Percentiles rank a stretch among this genome's conserved stretches.
These are phyloP conservation scores for Hystrix brachyura DNA, from an alignment of 2,113 vertebrate species.

Conservation along the genomic window DNA sequence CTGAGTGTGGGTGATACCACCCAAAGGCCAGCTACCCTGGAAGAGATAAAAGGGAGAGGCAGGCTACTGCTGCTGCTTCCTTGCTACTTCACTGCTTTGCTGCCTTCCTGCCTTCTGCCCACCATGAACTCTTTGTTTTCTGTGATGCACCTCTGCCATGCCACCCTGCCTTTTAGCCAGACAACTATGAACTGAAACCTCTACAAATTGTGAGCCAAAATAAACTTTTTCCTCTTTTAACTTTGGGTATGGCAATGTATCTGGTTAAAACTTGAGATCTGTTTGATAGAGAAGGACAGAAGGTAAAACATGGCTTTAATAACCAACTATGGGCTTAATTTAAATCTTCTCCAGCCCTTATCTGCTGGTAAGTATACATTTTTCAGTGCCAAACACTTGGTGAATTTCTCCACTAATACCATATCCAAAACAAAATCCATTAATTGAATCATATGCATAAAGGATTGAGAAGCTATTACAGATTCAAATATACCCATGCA, in stretches of 20 bases:
- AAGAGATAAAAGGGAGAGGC: not conserved
- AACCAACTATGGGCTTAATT: not conserved
- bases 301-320: not conserved
- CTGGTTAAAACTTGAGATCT: not conserved
- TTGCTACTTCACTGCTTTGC: not conserved
- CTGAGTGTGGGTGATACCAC: not conserved
- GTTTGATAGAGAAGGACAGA: not conserved
- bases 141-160: not conserved
- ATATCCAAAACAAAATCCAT: not conserved
- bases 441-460: not conserved
- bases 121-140: not conserved
- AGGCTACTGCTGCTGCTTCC: not conserved
- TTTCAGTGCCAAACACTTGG: not conserved
- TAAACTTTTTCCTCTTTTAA: not conserved
- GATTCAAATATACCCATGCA: not conserved
- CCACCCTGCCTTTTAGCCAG: not conserved
- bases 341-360: conserved; percentile 10
- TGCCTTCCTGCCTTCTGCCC: not conserved
- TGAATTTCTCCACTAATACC: conserved; percentile 4
- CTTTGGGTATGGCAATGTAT: not conserved
- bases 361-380: not conserved
- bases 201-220: not conserved
- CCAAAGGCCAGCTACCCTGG: not conserved
- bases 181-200: not conserved
- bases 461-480: not conserved